Evolutionary conservation across 2,113 vertebrate species (phyloP), one percentile per base, ranked within the genome.

Genomic region (Oryzias celebensis): DNA sequence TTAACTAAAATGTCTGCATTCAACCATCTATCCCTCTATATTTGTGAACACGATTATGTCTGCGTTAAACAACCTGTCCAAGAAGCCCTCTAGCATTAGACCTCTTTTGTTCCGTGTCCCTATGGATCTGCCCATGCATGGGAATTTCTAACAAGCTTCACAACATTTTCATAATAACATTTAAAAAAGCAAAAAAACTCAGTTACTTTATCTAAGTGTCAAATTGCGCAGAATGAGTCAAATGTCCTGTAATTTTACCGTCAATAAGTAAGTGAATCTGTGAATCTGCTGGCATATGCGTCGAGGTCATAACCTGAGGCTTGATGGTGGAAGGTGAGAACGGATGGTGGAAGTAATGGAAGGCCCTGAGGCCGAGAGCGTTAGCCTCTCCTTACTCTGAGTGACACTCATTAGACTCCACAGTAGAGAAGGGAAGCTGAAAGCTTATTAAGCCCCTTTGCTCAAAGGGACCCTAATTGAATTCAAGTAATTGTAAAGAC

Each of bases 401-500:
- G 82, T 88, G 88, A 88, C 88, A 87, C 81, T 89, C 86, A 89
- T 87, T 89, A 87, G 81, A 66, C 79, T 71, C 71, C 82, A 80
- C 75, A 74, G 80, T 81, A 67, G 65, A 79, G 76, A 87, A 81
- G 76, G 57, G 73, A 58, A 75, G 85, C 85, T 77, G 82, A 80
- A 85, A 87, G 78, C 86, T 92, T 89, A 87, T 90, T 90, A 77
- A 89, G 83, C 88, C 82, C 85, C 82, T 36, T 80, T 86, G 77
- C 82, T 85, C 71, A 76, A 83, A 82, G 65, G 47, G 73, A 65
- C 81, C 84, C 73, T 82, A 89, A 88, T 89, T 89, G 83, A 91
- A 84, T 92, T 63, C 81, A 84, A 78, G 88, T 91, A 90, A 89
- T 92, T 89, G 90, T 87, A 58, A 60, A 64, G 65, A 89, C 88